Percentiles rank a stretch among this genome's conserved stretches.
These are phyloP conservation scores for Gopherus evgoodei DNA, from an alignment of 2,113 vertebrate species.

Conservation along the genomic window DNA sequence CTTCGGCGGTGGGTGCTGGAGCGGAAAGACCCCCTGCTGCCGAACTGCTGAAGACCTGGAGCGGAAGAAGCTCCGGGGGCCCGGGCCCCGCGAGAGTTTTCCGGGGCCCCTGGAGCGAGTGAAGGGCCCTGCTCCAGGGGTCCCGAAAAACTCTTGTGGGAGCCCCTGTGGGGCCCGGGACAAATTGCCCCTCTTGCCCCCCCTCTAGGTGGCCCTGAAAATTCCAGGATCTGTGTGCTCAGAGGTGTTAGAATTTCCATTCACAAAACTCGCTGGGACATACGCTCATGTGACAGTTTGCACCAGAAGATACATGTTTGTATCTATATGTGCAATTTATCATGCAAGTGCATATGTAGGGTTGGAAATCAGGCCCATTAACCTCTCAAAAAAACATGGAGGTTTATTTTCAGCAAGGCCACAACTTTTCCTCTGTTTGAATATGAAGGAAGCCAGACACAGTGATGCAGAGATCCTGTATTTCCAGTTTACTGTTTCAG, in stretches of 20 bases:
- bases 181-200: too few relatives aligned
- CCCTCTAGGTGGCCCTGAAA: too few relatives aligned
- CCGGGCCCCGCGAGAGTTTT: too few relatives aligned
- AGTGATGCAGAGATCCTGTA: neutral
- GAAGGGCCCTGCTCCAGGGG: too few relatives aligned
- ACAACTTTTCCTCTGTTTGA: neutral
- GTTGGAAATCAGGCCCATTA: neutral
- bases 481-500: neutral
- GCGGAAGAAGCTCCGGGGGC: too few relatives aligned
- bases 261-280: neutral
- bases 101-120: too few relatives aligned
- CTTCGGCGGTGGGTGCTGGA: too few relatives aligned
- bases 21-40: too few relatives aligned
- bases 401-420: neutral
- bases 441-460: neutral
- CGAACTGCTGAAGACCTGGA: too few relatives aligned
- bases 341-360: rapidly evolving
- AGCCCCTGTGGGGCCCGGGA: too few relatives aligned
- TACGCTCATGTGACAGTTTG: neutral
- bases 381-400: neutral
- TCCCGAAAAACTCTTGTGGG: too few relatives aligned
- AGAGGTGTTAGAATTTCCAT: neutral
- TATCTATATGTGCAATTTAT: neutral
- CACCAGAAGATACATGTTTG: neutral
- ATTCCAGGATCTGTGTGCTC: neutral